These are phyloP conservation scores for Acipenser transmontanus DNA, from an alignment of 2,797 vertebrate species.

Conservation along the genomic window DNA sequence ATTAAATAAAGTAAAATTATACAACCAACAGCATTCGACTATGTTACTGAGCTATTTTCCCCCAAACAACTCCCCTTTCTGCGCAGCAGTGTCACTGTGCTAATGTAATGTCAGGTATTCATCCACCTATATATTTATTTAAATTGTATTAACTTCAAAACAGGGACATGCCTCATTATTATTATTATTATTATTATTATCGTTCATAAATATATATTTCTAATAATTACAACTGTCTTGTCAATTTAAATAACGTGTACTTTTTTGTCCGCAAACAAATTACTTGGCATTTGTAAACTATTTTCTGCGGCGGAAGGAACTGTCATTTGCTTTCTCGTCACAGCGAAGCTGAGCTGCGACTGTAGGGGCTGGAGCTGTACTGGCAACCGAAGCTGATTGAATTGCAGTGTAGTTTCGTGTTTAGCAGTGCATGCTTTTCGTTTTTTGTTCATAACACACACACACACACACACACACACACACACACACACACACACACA, in stretches of 20 bases:
- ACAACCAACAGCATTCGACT: slow-evolving; percentile 24
- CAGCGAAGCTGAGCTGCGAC: slow-evolving; percentile 10
- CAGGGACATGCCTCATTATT: slow-evolving; percentile 8
- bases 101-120: slow-evolving; percentile 26
- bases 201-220: neutral
- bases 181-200: neutral
- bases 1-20: slow-evolving; percentile 12
- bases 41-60: slow-evolving; percentile 13
- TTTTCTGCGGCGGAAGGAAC: slow-evolving; percentile 43
- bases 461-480: too few relatives aligned
- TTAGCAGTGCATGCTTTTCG: too few relatives aligned
- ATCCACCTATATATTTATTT: slow-evolving; percentile 25
- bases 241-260: neutral
- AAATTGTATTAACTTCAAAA: slow-evolving; percentile 3
- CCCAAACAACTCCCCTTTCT: slow-evolving; percentile 29
- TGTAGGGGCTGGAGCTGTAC: slow-evolving; percentile 14
- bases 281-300: slow-evolving; percentile 26
- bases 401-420: too few relatives aligned
- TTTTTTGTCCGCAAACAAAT: neutral
- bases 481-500: too few relatives aligned
- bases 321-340: slow-evolving; percentile 20
- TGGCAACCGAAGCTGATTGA: too few relatives aligned
- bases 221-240: neutral
- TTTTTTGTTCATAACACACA: too few relatives aligned
- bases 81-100: slow-evolving; percentile 34